Base-by-base conservation (phyloP, 2,797 vertebrate species). In the Microcaecilia unicolor region DNA sequence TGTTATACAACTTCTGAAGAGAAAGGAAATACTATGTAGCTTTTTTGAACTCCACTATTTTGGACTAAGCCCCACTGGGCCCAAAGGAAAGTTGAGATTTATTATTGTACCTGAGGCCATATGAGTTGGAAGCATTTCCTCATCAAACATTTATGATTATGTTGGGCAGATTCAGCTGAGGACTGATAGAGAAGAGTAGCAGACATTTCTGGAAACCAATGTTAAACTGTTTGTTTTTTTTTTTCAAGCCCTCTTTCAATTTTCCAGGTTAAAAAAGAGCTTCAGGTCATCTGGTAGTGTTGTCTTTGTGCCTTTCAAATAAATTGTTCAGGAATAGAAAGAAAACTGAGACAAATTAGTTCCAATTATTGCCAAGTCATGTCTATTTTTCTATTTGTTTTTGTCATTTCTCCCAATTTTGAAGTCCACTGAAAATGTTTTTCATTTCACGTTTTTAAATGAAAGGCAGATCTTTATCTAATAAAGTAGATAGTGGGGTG, bases 221-320 rank as follows among this genome's bases (percentile, higher is more conserved):
- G 18, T 29, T n/a, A 22, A 44, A 25, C 16, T n/a, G n/a, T n/a
- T n/a, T n/a, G n/a, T n/a, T n/a, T n/a, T 30, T 44, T 5, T 25
- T 44, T 17, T 35, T 37, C 16, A 26, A 37, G n/a, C 20, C 39
- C 33, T 42, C 30, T 55, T 52, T 25, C 21, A 15, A 37, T 48
- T 48, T 5, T 6, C 7, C 9, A 22, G 14, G 25, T n/a, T 23
- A 49, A 30, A 18, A 29, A 44, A 37, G 41, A 34, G 10, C 24
- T 28, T 7, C 0, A 5, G n/a, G n/a, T 16, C 28, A 9, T 28
- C 16, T 13, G 25, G 5, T 7, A 26, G 25, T 10, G 9, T 5
- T 5, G 10, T 10, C 14, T 28, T 16, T 17, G n/a, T n/a, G n/a
- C n/a, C n/a, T n/a, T n/a, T n/a, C n/a, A n/a, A n/a, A n/a, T n/a